phyloP scores from a whole-genome alignment of 2,113 vertebrate species.

The Peucedramus taeniatus region DNA sequence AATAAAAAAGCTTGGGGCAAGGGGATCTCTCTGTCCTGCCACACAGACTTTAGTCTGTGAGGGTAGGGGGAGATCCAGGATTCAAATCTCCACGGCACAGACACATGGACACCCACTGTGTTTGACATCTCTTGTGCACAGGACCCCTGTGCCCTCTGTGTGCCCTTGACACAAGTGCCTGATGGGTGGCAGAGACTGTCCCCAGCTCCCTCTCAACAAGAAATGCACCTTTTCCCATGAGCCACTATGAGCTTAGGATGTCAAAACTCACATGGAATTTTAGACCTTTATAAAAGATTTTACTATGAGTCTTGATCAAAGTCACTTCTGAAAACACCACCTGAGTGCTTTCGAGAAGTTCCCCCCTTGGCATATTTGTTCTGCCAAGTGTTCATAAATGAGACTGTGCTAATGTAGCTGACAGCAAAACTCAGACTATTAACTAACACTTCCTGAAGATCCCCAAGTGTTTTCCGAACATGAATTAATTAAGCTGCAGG shows the following conservation, averaged over 20 bases:
- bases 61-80: neutral
- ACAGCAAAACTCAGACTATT: neutral
- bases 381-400: neutral
- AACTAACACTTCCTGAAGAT: slow-evolving; percentile 6
- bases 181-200: neutral
- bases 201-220: neutral
- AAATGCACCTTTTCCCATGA: neutral
- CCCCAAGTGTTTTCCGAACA: neutral
- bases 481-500: slow-evolving; percentile 14
- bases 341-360: neutral
- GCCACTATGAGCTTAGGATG: neutral
- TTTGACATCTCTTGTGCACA: neutral
- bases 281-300: neutral
- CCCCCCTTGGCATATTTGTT: neutral
- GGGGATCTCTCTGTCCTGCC: neutral
- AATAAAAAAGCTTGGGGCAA: neutral
- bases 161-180: neutral
- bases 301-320: neutral
- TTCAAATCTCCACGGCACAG: neutral
- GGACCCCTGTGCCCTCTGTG: neutral
- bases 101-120: rapidly evolving
- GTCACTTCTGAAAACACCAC: neutral
- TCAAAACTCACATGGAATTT: neutral
- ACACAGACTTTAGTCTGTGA: neutral
- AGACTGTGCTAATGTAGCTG: neutral